Evolutionary conservation across 1,140 invertebrate genomes (phyloP).

Genomic region (Drosophila baimaii): DNA sequence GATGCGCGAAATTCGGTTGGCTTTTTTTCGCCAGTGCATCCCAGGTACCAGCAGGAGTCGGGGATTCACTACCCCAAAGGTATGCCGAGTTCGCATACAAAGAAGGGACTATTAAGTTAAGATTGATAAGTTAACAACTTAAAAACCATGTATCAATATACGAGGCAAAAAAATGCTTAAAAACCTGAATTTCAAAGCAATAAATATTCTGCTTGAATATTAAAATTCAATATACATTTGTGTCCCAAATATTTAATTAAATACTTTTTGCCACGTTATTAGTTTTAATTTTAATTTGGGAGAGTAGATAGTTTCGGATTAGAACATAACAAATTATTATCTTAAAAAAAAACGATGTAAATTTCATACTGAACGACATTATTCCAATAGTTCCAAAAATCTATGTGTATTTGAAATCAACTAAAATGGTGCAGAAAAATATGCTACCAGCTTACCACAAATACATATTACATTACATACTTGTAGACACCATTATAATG

Average conservation of each 20-base stretch:
- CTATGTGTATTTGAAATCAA: background rate
- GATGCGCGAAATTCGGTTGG: conserved; percentile 34
- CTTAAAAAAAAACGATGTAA: too few relatives aligned
- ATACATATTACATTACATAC: too few relatives aligned
- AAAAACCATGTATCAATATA: background rate
- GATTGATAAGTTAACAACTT: background rate
- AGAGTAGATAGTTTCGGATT: too few relatives aligned
- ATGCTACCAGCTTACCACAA: too few relatives aligned
- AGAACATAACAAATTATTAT: too few relatives aligned
- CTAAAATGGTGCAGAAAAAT: background rate
- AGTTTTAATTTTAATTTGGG: too few relatives aligned
- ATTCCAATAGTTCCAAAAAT: too few relatives aligned
- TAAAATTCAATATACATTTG: too few relatives aligned
- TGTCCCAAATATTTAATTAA: too few relatives aligned
- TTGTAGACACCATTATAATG: background rate
- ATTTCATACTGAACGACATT: too few relatives aligned
- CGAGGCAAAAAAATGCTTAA: background rate
- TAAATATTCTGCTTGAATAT: too few relatives aligned
- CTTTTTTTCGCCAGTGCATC: conserved; percentile 1
- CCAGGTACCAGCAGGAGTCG: conserved; percentile 3
- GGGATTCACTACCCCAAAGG: background rate
- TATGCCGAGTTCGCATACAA: background rate
- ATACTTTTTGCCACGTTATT: too few relatives aligned
- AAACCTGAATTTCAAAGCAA: background rate
- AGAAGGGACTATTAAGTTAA: background rate